Evolutionary conservation across 2,888 invertebrate species (phyloP).

Genomic region (Drosophila kambysellisi): DNA sequence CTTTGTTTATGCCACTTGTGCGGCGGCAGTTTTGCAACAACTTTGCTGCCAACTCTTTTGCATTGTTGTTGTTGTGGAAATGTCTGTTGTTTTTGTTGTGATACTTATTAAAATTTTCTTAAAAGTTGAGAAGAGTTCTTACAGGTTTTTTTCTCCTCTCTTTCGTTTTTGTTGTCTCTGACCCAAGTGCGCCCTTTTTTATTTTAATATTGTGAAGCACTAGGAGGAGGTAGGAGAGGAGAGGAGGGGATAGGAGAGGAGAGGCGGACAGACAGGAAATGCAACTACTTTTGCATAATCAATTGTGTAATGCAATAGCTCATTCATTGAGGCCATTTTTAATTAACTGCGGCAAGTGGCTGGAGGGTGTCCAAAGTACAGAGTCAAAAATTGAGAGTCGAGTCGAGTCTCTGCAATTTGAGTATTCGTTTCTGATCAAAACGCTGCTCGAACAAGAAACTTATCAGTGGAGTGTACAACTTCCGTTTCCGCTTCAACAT

Average conservation of each 20-base stretch:
- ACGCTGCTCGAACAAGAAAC: slow-evolving; percentile 23
- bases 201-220: slow-evolving; percentile 51
- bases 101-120: slow-evolving; percentile 65
- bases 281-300: slow-evolving; percentile 59
- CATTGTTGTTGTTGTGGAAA: slow-evolving; percentile 25
- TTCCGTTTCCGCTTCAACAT: slow-evolving; percentile 70
- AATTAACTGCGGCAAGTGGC: slow-evolving; percentile 56
- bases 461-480: slow-evolving; percentile 62
- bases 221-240: background rate
- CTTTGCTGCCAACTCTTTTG: slow-evolving; percentile 53
- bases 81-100: slow-evolving; percentile 16
- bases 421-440: slow-evolving; percentile 27
- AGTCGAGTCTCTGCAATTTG: slow-evolving; percentile 2
- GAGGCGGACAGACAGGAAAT: slow-evolving; percentile 24
- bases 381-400: slow-evolving; percentile 5
- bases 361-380: background rate
- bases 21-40: slow-evolving; percentile 58
- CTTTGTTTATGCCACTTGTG: slow-evolving; percentile 63
- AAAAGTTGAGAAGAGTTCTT: slow-evolving; percentile 41
- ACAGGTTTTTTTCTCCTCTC: slow-evolving; percentile 16
- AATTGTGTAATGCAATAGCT: slow-evolving; percentile 65
- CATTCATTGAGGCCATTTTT: slow-evolving; percentile 60
- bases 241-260: background rate
- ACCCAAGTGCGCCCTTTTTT: slow-evolving; percentile 59
- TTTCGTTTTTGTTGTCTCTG: slow-evolving; percentile 39